Conservation (phyloP, 2,888 invertebrate species). For the Hymenopus coronatus region DNA sequence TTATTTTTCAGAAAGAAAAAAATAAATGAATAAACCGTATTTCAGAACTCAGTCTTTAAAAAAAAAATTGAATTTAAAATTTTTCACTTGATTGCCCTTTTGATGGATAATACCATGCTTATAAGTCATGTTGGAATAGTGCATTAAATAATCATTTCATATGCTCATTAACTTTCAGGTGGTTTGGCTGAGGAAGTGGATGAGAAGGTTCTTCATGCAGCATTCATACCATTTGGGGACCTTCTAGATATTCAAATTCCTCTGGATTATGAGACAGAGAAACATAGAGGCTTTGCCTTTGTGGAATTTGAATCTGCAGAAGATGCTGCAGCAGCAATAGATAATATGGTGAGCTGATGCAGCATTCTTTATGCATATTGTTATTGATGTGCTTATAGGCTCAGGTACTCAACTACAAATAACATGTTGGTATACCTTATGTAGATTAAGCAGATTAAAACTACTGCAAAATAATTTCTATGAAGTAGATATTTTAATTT, state of each 20-base stretch:
- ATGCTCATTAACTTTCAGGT: slow-evolving; percentile 47
- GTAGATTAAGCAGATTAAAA: no score
- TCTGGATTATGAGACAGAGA: slow-evolving; percentile 94
- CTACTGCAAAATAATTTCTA: no score
- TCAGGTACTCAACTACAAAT: no score
- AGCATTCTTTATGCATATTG: background rate
- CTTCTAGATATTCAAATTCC: slow-evolving; percentile 98
- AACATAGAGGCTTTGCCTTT: slow-evolving; percentile 98
- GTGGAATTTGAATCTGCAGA: slow-evolving; percentile 96
- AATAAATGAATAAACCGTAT: no score
- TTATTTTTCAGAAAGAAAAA: no score
- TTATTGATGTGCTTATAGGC: no score
- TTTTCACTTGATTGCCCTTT: no score
- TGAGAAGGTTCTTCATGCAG: slow-evolving; percentile 91
- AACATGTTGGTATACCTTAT: no score
- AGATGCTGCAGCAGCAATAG: slow-evolving; percentile 98
- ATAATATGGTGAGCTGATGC: slow-evolving; percentile 80
- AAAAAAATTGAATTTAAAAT: no score
- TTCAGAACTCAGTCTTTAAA: no score
- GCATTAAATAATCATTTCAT: background rate
- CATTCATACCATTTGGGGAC: slow-evolving; percentile 98
- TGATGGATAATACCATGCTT: background rate
- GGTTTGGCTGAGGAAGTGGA: slow-evolving; percentile 93
- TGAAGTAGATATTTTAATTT: no score
- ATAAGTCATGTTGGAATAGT: background rate